Evolutionary conservation across 2,888 invertebrate species (phyloP).

Genomic region (Caenorhabditis virilis): DNA sequence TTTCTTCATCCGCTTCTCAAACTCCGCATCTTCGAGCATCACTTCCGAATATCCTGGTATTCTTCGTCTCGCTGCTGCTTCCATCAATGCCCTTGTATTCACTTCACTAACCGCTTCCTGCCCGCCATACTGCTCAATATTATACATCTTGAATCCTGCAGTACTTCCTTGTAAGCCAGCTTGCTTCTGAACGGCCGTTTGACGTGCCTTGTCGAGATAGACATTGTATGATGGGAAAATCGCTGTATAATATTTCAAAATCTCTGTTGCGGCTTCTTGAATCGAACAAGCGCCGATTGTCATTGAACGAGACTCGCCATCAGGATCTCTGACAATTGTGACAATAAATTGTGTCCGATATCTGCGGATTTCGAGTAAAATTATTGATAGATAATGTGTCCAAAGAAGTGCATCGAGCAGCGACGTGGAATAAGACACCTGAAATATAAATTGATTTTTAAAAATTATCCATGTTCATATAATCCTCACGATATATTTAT

Average conservation of each 20-base stretch:
- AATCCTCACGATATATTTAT: slow-evolving; percentile 44
- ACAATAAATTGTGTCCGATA: slow-evolving; percentile 81
- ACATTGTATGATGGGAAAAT: slow-evolving; percentile 97
- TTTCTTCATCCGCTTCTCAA: slow-evolving; percentile 60
- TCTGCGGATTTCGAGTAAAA: slow-evolving; percentile 90
- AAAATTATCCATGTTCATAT: background rate
- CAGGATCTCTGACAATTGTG: slow-evolving; percentile 86
- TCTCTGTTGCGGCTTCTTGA: slow-evolving; percentile 91
- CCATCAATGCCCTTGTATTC: slow-evolving; percentile 77
- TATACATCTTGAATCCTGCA: slow-evolving; percentile 86
- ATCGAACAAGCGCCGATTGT: slow-evolving; percentile 81
- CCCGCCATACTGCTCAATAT: slow-evolving; percentile 79
- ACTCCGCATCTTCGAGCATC: slow-evolving; percentile 92
- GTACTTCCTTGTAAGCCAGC: slow-evolving; percentile 33
- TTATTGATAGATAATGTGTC: slow-evolving; percentile 75
- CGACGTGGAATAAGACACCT: slow-evolving; percentile 90
- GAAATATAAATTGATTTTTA: slow-evolving; percentile 67
- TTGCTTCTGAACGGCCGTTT: slow-evolving; percentile 31
- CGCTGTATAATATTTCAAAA: slow-evolving; percentile 90
- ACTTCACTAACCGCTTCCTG: slow-evolving; percentile 52
- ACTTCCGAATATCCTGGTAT: slow-evolving; percentile 86
- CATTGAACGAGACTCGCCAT: slow-evolving; percentile 87
- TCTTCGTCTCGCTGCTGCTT: slow-evolving; percentile 82
- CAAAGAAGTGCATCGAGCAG: slow-evolving; percentile 83
- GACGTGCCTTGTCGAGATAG: slow-evolving; percentile 77